Percentiles rank a stretch among this genome's conserved stretches.
phyloP scores from a whole-genome alignment of 2,113 vertebrate genomes.

The Saccopteryx leptura region DNA sequence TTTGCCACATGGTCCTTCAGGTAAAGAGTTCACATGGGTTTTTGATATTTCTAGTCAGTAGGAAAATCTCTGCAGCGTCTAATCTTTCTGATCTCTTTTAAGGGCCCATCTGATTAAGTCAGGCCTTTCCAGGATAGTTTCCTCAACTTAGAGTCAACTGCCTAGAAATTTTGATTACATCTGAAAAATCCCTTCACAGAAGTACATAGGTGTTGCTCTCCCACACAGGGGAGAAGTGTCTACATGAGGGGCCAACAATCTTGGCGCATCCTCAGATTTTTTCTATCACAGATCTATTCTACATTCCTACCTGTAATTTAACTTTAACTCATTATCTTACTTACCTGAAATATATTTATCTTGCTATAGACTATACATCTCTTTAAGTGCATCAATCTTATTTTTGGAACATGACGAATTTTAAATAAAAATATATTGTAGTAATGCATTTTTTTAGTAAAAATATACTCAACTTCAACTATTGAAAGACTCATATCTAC shows the following conservation, averaged over 20 bases:
- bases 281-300: neutral
- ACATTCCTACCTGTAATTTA: neutral
- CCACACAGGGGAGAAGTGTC: neutral
- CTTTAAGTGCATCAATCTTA: neutral
- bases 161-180: neutral
- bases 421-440: neutral
- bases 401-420: neutral
- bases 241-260: neutral
- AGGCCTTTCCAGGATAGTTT: neutral
- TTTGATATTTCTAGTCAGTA: neutral
- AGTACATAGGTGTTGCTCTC: neutral
- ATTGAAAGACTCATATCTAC: neutral
- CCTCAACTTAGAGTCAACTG: neutral
- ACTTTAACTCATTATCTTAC: neutral
- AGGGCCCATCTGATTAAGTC: neutral
- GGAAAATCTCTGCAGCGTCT: neutral
- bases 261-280: neutral
- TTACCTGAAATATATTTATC: neutral
- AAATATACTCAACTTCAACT: neutral
- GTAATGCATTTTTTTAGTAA: neutral
- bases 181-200: neutral
- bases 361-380: neutral
- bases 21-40: neutral
- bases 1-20: rapidly evolving
- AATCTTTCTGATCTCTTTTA: neutral